These are phyloP conservation scores for Phataginus tetradactyla DNA, from an alignment of 2,797 vertebrate species.

Conservation along the genomic window DNA sequence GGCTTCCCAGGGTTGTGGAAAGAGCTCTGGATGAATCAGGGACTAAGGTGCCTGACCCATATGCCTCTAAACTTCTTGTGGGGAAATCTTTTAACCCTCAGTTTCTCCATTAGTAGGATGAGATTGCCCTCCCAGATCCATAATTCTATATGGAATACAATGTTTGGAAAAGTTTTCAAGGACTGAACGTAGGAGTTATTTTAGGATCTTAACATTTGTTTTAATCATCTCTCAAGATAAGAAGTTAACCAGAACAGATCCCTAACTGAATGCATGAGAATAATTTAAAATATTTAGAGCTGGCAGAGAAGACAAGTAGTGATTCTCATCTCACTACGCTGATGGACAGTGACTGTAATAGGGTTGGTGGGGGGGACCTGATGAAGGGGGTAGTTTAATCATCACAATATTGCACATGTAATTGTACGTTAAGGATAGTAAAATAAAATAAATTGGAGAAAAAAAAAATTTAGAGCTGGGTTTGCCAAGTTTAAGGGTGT, in stretches of 20 bases:
- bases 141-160: background rate
- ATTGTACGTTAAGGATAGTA: too few relatives aligned
- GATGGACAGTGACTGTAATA: too few relatives aligned
- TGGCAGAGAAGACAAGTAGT: too few relatives aligned
- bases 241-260: background rate
- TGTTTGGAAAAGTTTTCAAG: background rate
- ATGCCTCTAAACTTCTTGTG: background rate
- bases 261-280: background rate
- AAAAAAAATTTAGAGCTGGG: background rate
- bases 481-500: background rate
- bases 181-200: background rate
- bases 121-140: background rate
- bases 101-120: background rate
- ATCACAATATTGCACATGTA: too few relatives aligned
- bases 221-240: slow-evolving; percentile 22
- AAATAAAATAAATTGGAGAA: too few relatives aligned
- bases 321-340: too few relatives aligned
- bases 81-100: background rate
- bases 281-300: background rate
- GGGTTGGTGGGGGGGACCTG: too few relatives aligned
- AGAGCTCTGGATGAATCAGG: background rate
- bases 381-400: too few relatives aligned
- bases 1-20: background rate
- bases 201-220: slow-evolving; percentile 16
- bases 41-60: background rate